These are phyloP conservation scores for Ursus arctos DNA, from an alignment of 2,113 vertebrate genomes.

Conservation along the genomic window DNA sequence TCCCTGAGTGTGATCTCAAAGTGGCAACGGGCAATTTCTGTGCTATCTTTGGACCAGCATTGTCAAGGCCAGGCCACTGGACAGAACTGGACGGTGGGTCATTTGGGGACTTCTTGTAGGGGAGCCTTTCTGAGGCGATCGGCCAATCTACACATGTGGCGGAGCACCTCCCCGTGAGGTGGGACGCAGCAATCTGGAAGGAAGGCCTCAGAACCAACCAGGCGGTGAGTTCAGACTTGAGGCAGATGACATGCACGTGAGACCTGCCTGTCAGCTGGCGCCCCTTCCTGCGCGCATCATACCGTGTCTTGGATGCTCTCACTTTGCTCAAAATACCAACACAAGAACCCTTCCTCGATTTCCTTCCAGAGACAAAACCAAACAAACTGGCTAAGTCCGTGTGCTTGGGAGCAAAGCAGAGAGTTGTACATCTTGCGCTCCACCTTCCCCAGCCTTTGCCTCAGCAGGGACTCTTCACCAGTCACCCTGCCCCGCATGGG, in stretches of 20 bases:
- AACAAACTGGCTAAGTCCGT: not conserved
- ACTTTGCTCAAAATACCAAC: not conserved
- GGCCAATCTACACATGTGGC: not conserved
- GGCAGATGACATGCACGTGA: not conserved
- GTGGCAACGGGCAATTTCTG: not conserved
- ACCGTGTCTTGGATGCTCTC: not conserved
- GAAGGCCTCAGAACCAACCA: not conserved
- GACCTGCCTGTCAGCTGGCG: not conserved
- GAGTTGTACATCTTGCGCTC: not conserved
- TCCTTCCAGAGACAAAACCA: constrained; percentile 21
- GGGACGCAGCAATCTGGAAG: not conserved
- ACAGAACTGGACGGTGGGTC: not conserved
- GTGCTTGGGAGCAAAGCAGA: not conserved
- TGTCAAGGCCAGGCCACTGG: not conserved
- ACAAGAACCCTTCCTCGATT: not conserved
- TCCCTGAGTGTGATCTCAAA: not conserved
- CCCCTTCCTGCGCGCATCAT: rapidly evolving
- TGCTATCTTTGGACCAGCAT: not conserved
- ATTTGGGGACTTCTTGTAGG: not conserved
- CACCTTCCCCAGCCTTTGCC: not conserved
- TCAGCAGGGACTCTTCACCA: not conserved
- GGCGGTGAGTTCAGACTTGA: not conserved
- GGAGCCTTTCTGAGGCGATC: not conserved
- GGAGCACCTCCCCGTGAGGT: not conserved
- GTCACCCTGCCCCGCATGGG: not conserved